Percentiles rank a stretch among this genome's conserved stretches.
Conservation (phyloP, 2,113 vertebrate species). For the Setophaga coronata region DNA sequence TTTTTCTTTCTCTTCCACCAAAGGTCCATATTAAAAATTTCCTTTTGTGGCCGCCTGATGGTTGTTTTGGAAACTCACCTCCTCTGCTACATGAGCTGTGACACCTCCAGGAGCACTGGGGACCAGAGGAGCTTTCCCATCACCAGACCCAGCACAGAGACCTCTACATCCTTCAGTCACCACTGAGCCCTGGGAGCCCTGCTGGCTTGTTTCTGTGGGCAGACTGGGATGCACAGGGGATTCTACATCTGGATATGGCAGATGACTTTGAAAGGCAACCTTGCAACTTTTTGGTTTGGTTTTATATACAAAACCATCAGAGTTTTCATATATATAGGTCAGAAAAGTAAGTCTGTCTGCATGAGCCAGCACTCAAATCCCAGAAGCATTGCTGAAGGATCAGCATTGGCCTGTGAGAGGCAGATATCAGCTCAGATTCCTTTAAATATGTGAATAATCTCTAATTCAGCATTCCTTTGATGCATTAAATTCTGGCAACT, state of each 20-base stretch:
- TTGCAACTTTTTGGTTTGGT: neutral
- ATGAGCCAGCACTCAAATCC: neutral
- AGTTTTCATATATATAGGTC: neutral
- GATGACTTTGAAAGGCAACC: neutral
- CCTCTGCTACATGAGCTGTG: neutral
- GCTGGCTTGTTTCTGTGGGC: neutral
- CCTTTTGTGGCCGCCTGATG: neutral
- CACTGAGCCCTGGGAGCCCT: rapidly evolving
- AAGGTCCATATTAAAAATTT: neutral
- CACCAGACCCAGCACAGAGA: neutral
- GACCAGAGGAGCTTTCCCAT: neutral
- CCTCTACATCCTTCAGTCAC: neutral
- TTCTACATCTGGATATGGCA: neutral
- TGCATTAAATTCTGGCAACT: neutral
- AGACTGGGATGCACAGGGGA: neutral
- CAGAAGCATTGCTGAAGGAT: neutral
- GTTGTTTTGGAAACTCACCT: neutral
- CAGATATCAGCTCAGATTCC: neutral
- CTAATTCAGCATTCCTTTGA: neutral
- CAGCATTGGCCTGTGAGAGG: neutral
- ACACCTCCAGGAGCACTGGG: rapidly evolving
- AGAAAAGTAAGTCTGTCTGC: neutral
- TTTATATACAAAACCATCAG: neutral
- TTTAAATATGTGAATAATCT: neutral
- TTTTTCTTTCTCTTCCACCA: neutral